These are phyloP conservation scores for Neuroterus valhalla DNA, from an alignment of 1,140 invertebrate genomes.

Conservation along the genomic window DNA sequence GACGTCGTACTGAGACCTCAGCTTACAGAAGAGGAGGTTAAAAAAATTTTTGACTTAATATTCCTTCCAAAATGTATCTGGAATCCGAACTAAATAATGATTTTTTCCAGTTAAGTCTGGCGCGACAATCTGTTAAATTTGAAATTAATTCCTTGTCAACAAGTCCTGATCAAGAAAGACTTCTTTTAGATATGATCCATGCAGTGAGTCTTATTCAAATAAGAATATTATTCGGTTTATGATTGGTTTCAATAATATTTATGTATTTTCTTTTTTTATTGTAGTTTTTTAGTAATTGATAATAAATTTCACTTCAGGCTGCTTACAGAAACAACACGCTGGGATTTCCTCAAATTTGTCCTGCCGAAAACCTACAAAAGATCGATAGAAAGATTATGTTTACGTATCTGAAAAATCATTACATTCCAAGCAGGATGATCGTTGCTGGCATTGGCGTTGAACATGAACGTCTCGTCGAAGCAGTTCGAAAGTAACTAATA, in stretches of 20 bases:
- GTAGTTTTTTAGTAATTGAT: background rate
- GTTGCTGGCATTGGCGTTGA: conserved; percentile 94
- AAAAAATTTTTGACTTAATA: background rate
- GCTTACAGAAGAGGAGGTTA: conserved; percentile 88
- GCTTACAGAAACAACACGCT: conserved; percentile 95
- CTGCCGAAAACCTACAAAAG: conserved; percentile 84
- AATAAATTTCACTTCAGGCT: conserved; percentile 78
- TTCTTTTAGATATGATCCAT: conserved; percentile 98
- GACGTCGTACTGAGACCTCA: conserved; percentile 92
- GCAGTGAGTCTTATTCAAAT: conserved; percentile 77
- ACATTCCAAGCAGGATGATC: conserved; percentile 93
- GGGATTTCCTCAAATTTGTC: conserved; percentile 97
- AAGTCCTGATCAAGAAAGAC: conserved; percentile 94
- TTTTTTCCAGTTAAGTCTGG: conserved; percentile 78
- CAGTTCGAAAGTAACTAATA: conserved; percentile 71
- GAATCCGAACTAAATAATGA: conserved; percentile 6
- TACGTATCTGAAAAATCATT: conserved; percentile 92
- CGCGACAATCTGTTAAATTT: conserved; percentile 88
- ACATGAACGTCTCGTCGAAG: conserved; percentile 79
- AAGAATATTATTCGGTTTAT: no score
- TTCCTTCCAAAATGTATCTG: background rate
- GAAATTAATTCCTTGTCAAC: conserved; percentile 94
- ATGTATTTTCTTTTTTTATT: no score
- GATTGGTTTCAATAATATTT: no score
- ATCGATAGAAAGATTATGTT: conserved; percentile 88